Evolutionary conservation across 2,113 vertebrate genomes (phyloP).

Genomic region (Bambusicola thoracicus): DNA sequence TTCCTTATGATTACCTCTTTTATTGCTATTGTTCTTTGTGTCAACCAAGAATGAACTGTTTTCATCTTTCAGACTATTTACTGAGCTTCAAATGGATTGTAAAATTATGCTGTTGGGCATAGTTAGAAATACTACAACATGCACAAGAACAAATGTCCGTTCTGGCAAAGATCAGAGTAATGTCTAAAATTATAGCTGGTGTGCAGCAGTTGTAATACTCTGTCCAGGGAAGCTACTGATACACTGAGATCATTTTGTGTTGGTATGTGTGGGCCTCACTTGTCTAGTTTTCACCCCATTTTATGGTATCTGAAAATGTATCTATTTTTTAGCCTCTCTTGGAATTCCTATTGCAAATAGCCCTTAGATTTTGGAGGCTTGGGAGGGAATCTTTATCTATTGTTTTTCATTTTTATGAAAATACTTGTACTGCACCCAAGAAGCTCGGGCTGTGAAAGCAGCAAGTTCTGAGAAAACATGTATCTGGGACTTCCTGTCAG

Average conservation of each 20-base stretch:
- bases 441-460: not conserved
- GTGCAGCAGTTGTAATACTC: not conserved
- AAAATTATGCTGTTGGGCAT: not conserved
- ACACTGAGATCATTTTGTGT: not conserved
- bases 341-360: not conserved
- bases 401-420: not conserved
- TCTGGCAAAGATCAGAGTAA: not conserved
- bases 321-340: not conserved
- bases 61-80: slow-evolving; percentile 40
- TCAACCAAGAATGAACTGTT: slow-evolving; percentile 15
- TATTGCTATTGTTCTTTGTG: slow-evolving; percentile 33
- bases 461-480: not conserved
- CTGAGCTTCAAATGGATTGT: slow-evolving; percentile 13
- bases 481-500: not conserved
- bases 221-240: not conserved
- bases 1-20: slow-evolving; percentile 17
- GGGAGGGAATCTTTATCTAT: not conserved
- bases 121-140: slow-evolving; percentile 1
- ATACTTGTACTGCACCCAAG: not conserved
- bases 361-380: not conserved
- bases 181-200: not conserved
- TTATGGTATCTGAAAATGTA: not conserved
- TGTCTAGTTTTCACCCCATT: not conserved
- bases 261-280: not conserved
- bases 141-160: not conserved